phyloP scores from a whole-genome alignment of 2,113 vertebrate genomes.

The Mesocricetus auratus region DNA sequence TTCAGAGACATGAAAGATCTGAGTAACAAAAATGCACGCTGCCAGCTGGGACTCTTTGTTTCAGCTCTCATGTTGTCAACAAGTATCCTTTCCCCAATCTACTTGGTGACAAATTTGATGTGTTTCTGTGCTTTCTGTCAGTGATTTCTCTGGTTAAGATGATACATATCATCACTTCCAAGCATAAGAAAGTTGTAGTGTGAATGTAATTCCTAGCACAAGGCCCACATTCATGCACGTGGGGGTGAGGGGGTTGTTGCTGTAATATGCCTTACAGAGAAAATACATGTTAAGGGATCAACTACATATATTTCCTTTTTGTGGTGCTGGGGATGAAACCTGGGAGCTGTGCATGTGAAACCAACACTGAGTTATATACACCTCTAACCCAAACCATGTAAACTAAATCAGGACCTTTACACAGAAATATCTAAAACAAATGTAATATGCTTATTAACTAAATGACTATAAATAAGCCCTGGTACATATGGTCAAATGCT shows the following conservation, averaged over 20 bases:
- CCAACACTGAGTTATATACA: background rate
- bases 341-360: background rate
- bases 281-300: background rate
- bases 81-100: background rate
- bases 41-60: background rate
- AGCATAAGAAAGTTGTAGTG: background rate
- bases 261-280: background rate
- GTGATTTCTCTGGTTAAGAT: slow-evolving; percentile 48
- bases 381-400: background rate
- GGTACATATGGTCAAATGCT: background rate
- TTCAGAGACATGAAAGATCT: background rate
- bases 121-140: background rate
- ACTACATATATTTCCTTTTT: background rate
- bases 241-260: background rate
- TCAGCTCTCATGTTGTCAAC: background rate
- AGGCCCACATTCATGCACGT: background rate
- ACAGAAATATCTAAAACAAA: slow-evolving; percentile 56
- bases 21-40: background rate
- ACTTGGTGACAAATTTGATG: background rate
- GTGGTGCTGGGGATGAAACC: background rate
- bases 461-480: background rate
- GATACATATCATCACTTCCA: background rate
- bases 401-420: slow-evolving; percentile 22
- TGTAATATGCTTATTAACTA: background rate
- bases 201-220: background rate